phyloP scores from a whole-genome alignment of 1,140 invertebrate species.

The Habropoda laboriosa region DNA sequence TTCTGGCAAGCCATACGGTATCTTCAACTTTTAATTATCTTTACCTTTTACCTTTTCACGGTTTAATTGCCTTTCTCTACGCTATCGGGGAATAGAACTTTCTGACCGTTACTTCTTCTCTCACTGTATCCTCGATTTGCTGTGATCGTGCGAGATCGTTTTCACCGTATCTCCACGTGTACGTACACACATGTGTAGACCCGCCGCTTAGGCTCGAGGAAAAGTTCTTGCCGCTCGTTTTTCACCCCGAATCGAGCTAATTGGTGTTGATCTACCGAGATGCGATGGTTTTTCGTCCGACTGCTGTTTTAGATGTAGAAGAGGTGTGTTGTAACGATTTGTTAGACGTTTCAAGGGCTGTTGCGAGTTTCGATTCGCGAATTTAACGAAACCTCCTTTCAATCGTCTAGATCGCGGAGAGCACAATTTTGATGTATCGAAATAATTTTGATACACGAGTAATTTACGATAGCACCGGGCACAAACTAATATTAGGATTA shows the following conservation, averaged over 20 bases:
- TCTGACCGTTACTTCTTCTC: constrained; percentile 41
- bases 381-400: not conserved
- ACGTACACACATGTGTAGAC: too few relatives aligned
- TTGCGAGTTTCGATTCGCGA: not conserved
- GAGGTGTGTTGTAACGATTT: too few relatives aligned
- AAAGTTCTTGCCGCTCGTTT: not conserved
- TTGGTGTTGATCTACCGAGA: not conserved
- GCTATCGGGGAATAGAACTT: constrained; percentile 20
- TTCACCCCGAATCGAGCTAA: not conserved
- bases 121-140: constrained; percentile 5
- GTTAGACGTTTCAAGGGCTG: too few relatives aligned
- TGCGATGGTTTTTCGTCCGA: too few relatives aligned
- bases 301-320: too few relatives aligned
- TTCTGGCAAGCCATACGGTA: constrained; percentile 73
- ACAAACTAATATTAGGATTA: constrained; percentile 49
- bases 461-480: constrained; percentile 43
- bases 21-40: constrained; percentile 57
- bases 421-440: not conserved
- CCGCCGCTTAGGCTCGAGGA: not conserved
- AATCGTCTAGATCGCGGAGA: not conserved
- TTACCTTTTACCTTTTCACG: constrained; percentile 47
- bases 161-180: not conserved
- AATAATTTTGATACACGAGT: constrained; percentile 33
- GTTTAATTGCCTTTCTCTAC: constrained; percentile 60
- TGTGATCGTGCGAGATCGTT: not conserved